These are phyloP conservation scores for Epirrhoe alternata DNA, from an alignment of 2,888 invertebrate species.

Conservation along the genomic window DNA sequence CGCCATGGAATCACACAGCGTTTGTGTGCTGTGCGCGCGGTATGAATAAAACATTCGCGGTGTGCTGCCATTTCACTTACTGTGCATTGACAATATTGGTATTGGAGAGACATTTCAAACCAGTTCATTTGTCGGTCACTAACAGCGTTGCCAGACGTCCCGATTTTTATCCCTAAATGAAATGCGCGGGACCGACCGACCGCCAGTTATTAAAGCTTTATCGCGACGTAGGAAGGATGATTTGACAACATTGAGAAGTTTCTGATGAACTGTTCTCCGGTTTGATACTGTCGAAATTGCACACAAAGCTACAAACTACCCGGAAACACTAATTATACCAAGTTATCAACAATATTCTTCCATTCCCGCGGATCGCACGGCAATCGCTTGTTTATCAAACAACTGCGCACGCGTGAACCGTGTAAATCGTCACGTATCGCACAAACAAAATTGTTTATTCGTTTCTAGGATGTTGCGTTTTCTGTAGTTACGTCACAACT, in stretches of 20 bases:
- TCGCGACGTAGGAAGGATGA: no score
- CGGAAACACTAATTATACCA: neutral
- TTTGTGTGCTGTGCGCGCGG: conserved; percentile 23
- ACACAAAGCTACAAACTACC: neutral
- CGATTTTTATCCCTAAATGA: no score
- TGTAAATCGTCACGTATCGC: conserved; percentile 27
- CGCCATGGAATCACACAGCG: conserved; percentile 23
- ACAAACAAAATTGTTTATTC: conserved; percentile 22
- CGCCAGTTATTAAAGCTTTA: neutral
- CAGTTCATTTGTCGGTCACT: neutral
- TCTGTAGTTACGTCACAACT: conserved; percentile 23
- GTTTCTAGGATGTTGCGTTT: conserved; percentile 14
- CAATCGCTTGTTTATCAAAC: conserved; percentile 21
- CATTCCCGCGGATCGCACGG: conserved; percentile 7
- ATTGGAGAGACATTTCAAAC: neutral
- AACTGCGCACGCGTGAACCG: conserved; percentile 22
- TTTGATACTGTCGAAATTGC: no score
- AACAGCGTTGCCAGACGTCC: neutral
- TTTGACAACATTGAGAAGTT: no score
- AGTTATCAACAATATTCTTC: neutral
- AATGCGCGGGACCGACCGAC: no score
- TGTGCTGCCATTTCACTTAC: conserved; percentile 22
- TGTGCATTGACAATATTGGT: conserved; percentile 8
- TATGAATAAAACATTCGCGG: conserved; percentile 32
- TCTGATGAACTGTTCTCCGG: no score